Conservation (phyloP, 2,797 vertebrate genomes). For the Dicrostonyx torquatus region DNA sequence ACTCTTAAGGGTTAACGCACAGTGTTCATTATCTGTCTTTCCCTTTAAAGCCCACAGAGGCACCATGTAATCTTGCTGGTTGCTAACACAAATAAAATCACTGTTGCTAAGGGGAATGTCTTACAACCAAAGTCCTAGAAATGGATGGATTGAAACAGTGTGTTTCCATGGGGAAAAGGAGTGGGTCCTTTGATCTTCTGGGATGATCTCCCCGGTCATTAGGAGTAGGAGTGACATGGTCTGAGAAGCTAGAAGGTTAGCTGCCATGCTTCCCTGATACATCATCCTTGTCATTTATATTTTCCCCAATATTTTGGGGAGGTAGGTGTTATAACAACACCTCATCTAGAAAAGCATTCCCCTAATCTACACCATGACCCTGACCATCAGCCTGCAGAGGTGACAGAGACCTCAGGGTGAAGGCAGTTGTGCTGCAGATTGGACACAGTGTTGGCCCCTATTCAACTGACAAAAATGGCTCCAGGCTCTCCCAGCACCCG, state of each 20-base stretch:
- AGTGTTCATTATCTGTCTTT: background rate
- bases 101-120: background rate
- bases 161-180: background rate
- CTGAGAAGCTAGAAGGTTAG: background rate
- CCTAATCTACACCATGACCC: background rate
- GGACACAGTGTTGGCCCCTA: background rate
- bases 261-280: background rate
- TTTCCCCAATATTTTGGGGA: background rate
- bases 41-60: background rate
- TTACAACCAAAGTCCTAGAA: background rate
- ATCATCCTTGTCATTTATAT: background rate
- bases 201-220: background rate
- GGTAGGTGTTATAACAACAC: background rate
- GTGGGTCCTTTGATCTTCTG: background rate
- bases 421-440: background rate
- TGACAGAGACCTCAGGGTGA: too few relatives aligned
- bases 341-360: too few relatives aligned
- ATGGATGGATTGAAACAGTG: background rate
- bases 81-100: conserved; percentile 23
- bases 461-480: background rate
- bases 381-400: background rate
- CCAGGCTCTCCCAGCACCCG: background rate
- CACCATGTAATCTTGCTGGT: background rate
- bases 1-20: conserved; percentile 37
- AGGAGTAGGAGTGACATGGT: background rate